These are phyloP conservation scores for Mimachlamys varia DNA, from an alignment of 2,888 invertebrate genomes.

Conservation along the genomic window DNA sequence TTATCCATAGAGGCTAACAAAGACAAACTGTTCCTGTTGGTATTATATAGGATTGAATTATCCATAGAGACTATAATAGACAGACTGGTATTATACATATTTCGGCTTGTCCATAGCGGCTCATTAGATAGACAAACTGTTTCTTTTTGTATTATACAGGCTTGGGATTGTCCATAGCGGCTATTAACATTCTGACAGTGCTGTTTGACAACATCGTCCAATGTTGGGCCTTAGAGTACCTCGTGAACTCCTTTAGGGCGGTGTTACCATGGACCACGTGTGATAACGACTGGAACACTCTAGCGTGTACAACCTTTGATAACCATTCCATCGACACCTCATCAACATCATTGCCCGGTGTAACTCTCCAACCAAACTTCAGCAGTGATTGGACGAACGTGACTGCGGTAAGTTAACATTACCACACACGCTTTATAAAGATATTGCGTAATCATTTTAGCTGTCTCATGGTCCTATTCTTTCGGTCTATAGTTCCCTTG, in stretches of 20 bases:
- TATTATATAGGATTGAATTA: too few relatives aligned
- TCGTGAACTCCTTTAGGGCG: slow-evolving; percentile 93
- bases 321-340: neutral
- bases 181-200: slow-evolving; percentile 94
- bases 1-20: too few relatives aligned
- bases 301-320: slow-evolving; percentile 64
- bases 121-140: too few relatives aligned
- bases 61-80: too few relatives aligned
- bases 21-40: too few relatives aligned
- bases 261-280: slow-evolving; percentile 93
- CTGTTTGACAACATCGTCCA: slow-evolving; percentile 98
- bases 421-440: too few relatives aligned
- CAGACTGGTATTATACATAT: too few relatives aligned
- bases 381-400: neutral
- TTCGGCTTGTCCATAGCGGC: too few relatives aligned
- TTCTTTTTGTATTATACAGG: slow-evolving; percentile 75
- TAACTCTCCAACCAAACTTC: neutral
- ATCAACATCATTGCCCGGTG: neutral
- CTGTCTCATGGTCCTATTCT: too few relatives aligned
- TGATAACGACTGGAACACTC: slow-evolving; percentile 82
- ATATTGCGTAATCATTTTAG: too few relatives aligned
- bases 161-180: slow-evolving; percentile 82
- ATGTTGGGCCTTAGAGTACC: slow-evolving; percentile 96
- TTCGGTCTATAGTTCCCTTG: too few relatives aligned
- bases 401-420: neutral